Conservation (phyloP, 2,113 vertebrate species). For the Clarias magur region DNA sequence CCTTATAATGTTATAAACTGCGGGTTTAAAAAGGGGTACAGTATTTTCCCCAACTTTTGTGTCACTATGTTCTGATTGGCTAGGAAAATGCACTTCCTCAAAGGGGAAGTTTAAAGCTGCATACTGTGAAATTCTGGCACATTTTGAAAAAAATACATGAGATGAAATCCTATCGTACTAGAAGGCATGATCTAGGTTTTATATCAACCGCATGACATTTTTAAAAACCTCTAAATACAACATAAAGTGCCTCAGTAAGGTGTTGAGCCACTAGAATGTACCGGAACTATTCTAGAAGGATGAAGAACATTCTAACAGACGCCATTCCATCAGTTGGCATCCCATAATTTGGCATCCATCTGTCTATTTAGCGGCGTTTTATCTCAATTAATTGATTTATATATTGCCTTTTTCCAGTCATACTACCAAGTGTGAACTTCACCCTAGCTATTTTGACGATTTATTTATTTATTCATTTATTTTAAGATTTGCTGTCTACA, state of each 20-base stretch:
- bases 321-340: background rate
- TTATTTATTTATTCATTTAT: background rate
- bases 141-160: no score
- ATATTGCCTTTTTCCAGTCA: background rate
- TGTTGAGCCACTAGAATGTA: background rate
- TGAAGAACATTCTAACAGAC: background rate
- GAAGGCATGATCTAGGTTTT: no score
- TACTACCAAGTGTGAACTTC: background rate
- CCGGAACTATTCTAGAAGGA: background rate
- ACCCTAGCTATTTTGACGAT: background rate
- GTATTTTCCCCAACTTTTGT: no score
- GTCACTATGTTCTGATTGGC: no score
- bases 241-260: background rate
- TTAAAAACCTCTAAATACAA: background rate
- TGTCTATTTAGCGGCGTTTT: background rate
- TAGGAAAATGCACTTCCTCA: no score
- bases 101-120: no score
- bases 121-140: no score
- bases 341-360: background rate
- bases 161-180: no score
- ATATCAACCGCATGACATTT: no score
- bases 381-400: background rate
- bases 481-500: background rate
- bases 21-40: no score
- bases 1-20: no score